Evolutionary conservation across 2,888 invertebrate species (phyloP).

Genomic region (Conomelus anceps): DNA sequence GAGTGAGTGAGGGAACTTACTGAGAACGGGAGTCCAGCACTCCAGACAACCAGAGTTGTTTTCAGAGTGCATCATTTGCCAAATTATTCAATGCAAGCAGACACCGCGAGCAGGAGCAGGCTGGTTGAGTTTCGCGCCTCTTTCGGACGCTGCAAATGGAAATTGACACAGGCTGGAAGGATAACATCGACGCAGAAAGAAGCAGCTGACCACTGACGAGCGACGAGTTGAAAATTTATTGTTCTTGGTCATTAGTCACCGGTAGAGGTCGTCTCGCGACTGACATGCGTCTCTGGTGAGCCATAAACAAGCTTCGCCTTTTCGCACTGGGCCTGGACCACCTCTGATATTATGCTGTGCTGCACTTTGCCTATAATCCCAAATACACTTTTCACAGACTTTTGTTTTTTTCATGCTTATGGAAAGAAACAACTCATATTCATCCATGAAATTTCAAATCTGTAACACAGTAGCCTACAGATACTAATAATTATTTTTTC

Average conservation of each 20-base stretch:
- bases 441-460: too few species aligned
- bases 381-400: neutral
- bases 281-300: neutral
- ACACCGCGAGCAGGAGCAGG: neutral
- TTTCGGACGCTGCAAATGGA: neutral
- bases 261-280: neutral
- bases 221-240: neutral
- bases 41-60: neutral
- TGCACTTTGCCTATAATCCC: too few species aligned
- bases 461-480: too few species aligned
- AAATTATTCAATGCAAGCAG: neutral
- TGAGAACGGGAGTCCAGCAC: neutral
- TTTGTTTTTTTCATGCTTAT: neutral
- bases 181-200: neutral
- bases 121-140: neutral
- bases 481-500: too few species aligned
- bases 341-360: neutral
- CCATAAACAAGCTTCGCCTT: neutral
- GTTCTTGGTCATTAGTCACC: neutral
- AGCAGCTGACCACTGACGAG: neutral
- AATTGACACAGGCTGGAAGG: neutral
- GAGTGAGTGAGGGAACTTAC: too few species aligned
- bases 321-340: neutral
- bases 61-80: neutral
- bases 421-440: too few species aligned